These are phyloP conservation scores for Brachyopa scutellaris DNA, from an alignment of 2,888 invertebrate genomes.

Conservation along the genomic window DNA sequence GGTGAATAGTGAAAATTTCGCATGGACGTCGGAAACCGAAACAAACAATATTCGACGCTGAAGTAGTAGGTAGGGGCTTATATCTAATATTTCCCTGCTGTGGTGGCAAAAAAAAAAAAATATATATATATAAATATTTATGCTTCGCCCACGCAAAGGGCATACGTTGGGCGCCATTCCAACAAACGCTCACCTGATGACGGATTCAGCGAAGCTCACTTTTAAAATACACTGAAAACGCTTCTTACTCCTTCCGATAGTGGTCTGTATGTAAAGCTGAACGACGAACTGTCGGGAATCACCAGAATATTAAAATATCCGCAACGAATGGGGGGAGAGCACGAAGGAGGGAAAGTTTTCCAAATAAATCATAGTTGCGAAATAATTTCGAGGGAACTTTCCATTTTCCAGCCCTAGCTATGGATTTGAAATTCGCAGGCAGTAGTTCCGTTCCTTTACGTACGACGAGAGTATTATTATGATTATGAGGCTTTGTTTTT, in stretches of 20 bases:
- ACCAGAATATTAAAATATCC: slow-evolving; percentile 42
- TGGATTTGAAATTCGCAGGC: slow-evolving; percentile 17
- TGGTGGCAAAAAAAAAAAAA: neutral
- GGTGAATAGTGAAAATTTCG: neutral
- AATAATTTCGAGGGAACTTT: slow-evolving; percentile 52
- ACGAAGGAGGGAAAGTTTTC: slow-evolving; percentile 48
- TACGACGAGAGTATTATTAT: slow-evolving; percentile 34
- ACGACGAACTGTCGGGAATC: slow-evolving; percentile 37
- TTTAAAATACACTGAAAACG: neutral
- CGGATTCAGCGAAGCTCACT: neutral
- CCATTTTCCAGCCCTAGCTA: slow-evolving; percentile 2
- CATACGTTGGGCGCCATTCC: neutral
- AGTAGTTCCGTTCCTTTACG: slow-evolving; percentile 38
- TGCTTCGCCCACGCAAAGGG: neutral
- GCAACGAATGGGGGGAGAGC: slow-evolving; percentile 10
- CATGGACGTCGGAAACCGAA: neutral
- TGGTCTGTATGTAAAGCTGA: no score
- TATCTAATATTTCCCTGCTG: neutral
- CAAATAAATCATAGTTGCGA: slow-evolving; percentile 60
- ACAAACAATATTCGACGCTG: neutral
- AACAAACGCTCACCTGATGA: neutral
- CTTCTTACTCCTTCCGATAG: neutral
- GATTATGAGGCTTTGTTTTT: slow-evolving; percentile 34
- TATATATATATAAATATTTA: slow-evolving; percentile 25
- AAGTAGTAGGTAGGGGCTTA: neutral